Evolutionary conservation across 2,113 vertebrate genomes (phyloP), one percentile per base, ranked within the genome.

Genomic region (Scomber japonicus): DNA sequence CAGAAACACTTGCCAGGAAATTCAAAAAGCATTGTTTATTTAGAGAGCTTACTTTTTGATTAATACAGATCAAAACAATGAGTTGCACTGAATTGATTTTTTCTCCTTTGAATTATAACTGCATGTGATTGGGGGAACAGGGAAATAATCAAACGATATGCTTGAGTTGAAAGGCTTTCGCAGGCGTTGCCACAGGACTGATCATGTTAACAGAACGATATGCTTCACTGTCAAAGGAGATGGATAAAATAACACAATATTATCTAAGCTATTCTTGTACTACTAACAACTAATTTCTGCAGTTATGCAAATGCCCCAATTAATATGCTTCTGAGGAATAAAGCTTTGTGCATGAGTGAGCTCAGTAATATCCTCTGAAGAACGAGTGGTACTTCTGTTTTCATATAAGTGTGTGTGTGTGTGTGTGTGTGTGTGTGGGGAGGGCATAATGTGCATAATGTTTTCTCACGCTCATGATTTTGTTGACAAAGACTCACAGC

Each of bases 291-390:
- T 76, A 7, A 78, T 82, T 76, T 77, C 60, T 67, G 15, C 54
- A 69, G 75, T 62, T 83, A 90, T 90, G 88, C 80, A 91, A 91
- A 88, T 88, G 24, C 24, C 49, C 75, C 61, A 86, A 79, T 90
- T 86, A 88, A 86, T 76, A 78, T 85, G 68, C 77, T 78, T 85
- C 27, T 68, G 85, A 2, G 64, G 76, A 83, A 72, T 60, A 53
- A 59, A 40, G 48, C 78, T 81, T 60, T 74, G 60, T 53, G 54
- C 55, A 78, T 64, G 74, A 78, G 50, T 63, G 62, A 80, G 71
- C 71, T 73, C 65, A 54, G 55, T 48, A 68, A 76, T 9, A 35
- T 71, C 48, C 12, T 78, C 62, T 68, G 54, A 77, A 67, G 75
- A 88, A 64, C 3, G 50, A 84, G 71, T 67, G 51, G 55, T 70